phyloP scores from a whole-genome alignment of 2,113 vertebrate species.

The Chaenogobius annularis region DNA sequence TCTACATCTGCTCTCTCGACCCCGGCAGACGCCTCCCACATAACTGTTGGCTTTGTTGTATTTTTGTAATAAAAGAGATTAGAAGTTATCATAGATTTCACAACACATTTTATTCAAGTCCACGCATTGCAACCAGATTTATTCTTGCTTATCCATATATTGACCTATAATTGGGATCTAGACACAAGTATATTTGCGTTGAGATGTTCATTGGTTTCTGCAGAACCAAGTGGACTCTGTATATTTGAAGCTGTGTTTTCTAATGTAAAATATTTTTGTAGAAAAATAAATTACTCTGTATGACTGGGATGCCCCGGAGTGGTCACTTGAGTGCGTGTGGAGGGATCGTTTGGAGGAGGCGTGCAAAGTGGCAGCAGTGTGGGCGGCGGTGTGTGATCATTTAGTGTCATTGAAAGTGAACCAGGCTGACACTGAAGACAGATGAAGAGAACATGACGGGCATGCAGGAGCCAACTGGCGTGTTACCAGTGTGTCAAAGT shows the following conservation, averaged over 20 bases:
- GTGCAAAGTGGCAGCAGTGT: not conserved
- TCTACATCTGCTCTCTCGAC: constrained; percentile 20
- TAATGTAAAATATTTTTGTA: constrained; percentile 83
- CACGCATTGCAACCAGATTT: constrained; percentile 49
- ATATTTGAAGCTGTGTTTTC: constrained; percentile 78
- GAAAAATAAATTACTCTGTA: constrained; percentile 49
- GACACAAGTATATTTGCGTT: constrained; percentile 73
- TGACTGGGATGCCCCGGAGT: constrained; percentile 10
- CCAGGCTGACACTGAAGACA: constrained; percentile 9
- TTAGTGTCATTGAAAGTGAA: constrained; percentile 23
- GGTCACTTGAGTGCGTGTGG: not conserved
- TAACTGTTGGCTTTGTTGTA: constrained; percentile 46
- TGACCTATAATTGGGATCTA: constrained; percentile 70
- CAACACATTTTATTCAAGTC: constrained; percentile 10
- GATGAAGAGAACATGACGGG: constrained; percentile 39
- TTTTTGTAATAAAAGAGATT: constrained; percentile 60
- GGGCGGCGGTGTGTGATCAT: constrained; percentile 23
- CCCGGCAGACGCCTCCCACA: constrained; percentile 26
- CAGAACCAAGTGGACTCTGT: constrained; percentile 58
- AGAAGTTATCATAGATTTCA: constrained; percentile 15
- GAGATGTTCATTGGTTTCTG: constrained; percentile 58
- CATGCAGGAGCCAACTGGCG: constrained; percentile 36
- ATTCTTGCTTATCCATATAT: constrained; percentile 56
- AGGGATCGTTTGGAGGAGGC: not conserved
- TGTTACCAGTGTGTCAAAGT: not conserved